These are phyloP conservation scores for Luehdorfia chinensis DNA, from an alignment of 1,140 invertebrate genomes.

Conservation along the genomic window DNA sequence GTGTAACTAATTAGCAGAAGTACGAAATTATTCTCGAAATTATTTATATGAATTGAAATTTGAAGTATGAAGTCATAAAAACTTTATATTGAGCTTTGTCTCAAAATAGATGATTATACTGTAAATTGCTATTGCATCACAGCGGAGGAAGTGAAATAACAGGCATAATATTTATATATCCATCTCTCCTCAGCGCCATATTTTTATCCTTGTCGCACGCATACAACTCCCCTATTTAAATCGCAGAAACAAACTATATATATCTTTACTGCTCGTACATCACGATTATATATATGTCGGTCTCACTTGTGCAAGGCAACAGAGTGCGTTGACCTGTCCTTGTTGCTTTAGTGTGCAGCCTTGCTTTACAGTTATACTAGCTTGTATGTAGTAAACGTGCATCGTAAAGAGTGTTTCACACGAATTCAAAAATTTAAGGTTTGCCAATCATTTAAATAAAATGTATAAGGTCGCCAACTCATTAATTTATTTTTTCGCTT, in stretches of 20 bases:
- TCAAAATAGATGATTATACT: conserved; percentile 68
- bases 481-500: conserved; percentile 11
- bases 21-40: too few relatives aligned
- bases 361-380: conserved; percentile 71
- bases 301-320: conserved; percentile 69
- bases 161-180: conserved; percentile 74
- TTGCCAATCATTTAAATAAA: conserved; percentile 6
- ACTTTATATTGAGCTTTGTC: conserved; percentile 58
- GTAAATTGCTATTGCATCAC: conserved; percentile 72
- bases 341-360: conserved; percentile 70
- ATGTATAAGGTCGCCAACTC: conserved; percentile 9
- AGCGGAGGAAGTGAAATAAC: conserved; percentile 74
- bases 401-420: conserved; percentile 63
- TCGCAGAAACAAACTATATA: conserved; percentile 37
- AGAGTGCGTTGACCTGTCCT: conserved; percentile 75
- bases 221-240: conserved; percentile 35
- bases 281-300: conserved; percentile 31
- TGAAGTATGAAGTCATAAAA: too few relatives aligned
- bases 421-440: conserved; percentile 30
- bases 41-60: too few relatives aligned
- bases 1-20: too few relatives aligned
- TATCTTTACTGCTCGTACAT: conserved; percentile 38
- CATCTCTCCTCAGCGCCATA: conserved; percentile 51
- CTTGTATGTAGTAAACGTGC: conserved; percentile 59
- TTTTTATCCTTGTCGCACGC: conserved; percentile 53